Evolutionary conservation across 2,888 invertebrate species (phyloP), one percentile per base, ranked within the genome.

Genomic region (Pasiphila rectangulata): DNA sequence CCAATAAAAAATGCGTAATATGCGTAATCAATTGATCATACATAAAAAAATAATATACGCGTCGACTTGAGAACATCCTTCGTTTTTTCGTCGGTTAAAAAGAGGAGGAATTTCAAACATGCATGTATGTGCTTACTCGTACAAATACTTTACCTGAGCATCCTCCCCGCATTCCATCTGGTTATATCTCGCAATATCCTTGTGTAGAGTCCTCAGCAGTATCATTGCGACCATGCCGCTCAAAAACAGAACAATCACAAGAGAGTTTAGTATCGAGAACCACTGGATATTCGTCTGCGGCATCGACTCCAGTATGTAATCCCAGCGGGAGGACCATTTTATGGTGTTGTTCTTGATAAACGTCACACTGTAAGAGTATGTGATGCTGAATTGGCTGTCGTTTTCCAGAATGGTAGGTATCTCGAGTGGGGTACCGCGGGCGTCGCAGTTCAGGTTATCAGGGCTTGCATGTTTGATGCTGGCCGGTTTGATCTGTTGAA

Each of bases 181-280:
- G 84, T 99, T 99, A 79, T 99, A 99, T 63, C 99, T 92, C 2
- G 99, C 98, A 65, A 99, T 99, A 83, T 99, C 99, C 79, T 98
- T 98, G 79, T 99, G 98, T 51, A 99, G 88, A 0, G 99, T 99
- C 53, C 99, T 91, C 59, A 99, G 84, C 83, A 99, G 91, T 69
- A 99, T 99, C 99, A 99, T 99, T 17, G 98, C 99, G 9, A 99
- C 98, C 99, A 99, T 99, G 59, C 99, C 99, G 59, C 98, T 97
- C 12, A 99, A 89, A 85, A 99, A 99, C 20, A 98, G 86, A 1
- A 98, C 98, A 68, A 99, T 99, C 45, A 99, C 98, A 64, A 99
- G 89, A 0, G 98, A 98, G 83, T 99, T 99, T 53, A 99, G 90
- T 69, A 99, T 99, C 57, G 98, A 98, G 80, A 99, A 98, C 99